Conservation (phyloP, 2,797 vertebrate species). For the Sternotherus odoratus region DNA sequence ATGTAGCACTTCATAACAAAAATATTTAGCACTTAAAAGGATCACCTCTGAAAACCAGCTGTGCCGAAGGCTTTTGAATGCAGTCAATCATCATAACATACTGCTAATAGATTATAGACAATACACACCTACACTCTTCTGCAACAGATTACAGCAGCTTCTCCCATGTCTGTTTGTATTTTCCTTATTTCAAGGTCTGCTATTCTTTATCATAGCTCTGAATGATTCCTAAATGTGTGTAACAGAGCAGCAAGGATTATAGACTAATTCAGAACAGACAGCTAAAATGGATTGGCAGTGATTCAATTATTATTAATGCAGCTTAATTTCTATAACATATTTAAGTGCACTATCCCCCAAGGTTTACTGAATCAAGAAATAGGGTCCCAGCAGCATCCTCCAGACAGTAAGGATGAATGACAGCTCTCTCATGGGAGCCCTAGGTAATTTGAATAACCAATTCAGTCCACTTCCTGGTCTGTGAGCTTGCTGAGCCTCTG, state of each 20-base stretch:
- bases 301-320: slow-evolving; percentile 47
- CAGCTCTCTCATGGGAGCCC: background rate
- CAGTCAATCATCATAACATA: background rate
- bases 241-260: slow-evolving; percentile 24
- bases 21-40: background rate
- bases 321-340: slow-evolving; percentile 31
- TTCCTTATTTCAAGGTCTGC: slow-evolving; percentile 48
- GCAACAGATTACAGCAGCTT: slow-evolving; percentile 25
- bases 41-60: slow-evolving; percentile 21
- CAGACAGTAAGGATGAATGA: slow-evolving; percentile 28
- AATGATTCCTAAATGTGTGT: slow-evolving; percentile 27
- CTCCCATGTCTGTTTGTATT: slow-evolving; percentile 62
- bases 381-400: background rate
- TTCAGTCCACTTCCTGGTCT: slow-evolving; percentile 29
- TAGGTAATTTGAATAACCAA: slow-evolving; percentile 32
- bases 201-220: slow-evolving; percentile 33
- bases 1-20: background rate
- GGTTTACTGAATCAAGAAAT: background rate
- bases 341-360: background rate
- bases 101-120: slow-evolving; percentile 16
- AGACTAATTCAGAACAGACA: slow-evolving; percentile 1
- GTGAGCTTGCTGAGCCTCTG: slow-evolving; percentile 9
- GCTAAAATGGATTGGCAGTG: background rate
- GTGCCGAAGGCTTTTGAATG: slow-evolving; percentile 6
- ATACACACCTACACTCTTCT: slow-evolving; percentile 27